A percentile compares a stretch with the other conserved stretches of the same genome.
These are phyloP conservation scores for Rhinogobius similis DNA, from an alignment of 2,113 vertebrate species.

Conservation along the genomic window DNA sequence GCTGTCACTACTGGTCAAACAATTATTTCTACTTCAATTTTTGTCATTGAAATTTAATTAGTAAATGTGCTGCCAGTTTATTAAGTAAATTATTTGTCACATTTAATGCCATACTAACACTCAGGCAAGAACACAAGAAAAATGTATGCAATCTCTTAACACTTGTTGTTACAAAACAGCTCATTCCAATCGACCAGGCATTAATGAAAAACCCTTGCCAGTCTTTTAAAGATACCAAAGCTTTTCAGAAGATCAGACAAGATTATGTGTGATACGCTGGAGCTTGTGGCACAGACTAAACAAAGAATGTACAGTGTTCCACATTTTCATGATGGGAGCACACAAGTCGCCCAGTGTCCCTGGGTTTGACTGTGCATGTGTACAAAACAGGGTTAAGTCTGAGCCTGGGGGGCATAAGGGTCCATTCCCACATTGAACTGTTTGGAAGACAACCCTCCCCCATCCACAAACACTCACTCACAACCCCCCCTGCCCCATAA, in stretches of 20 bases:
- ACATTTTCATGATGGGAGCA: conserved; percentile 16
- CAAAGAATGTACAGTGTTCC: conserved; percentile 21
- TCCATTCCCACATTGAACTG: conserved; percentile 58
- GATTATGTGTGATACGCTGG: conserved; percentile 22
- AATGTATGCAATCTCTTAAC: not conserved
- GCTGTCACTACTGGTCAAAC: no score
- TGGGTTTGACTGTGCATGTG: conserved; percentile 20
- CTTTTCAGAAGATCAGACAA: not conserved
- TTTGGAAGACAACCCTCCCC: conserved; percentile 53
- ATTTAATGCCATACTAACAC: no score
- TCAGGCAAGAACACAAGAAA: not conserved
- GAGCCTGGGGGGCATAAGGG: conserved; percentile 38
- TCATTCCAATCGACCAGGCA: not conserved
- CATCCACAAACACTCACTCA: conserved; percentile 39
- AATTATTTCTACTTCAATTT: no score
- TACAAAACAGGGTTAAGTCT: conserved; percentile 33
- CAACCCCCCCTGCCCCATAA: conserved; percentile 53
- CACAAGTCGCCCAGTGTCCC: conserved; percentile 20
- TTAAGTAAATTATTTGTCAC: no score
- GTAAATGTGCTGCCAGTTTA: no score
- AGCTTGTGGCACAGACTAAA: conserved; percentile 34
- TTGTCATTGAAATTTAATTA: no score
- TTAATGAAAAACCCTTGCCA: not conserved
- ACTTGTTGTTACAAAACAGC: not conserved
- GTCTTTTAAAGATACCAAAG: not conserved